Evolutionary conservation across 2,888 invertebrate genomes (phyloP).

Genomic region (Sussaba pulchella): DNA sequence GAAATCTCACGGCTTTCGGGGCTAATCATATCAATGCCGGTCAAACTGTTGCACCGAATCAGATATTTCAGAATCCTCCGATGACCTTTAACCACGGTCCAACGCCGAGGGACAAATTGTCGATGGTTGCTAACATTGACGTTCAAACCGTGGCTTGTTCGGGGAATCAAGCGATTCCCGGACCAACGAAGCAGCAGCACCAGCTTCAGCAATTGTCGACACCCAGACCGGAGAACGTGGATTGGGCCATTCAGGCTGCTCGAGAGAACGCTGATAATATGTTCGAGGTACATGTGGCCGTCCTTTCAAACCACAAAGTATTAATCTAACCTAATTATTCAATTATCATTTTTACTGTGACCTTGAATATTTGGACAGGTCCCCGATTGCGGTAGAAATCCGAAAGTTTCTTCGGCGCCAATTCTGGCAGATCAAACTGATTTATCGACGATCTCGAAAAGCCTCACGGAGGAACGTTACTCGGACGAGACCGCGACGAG

Average conservation of each 20-base stretch:
- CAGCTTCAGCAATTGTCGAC: slow-evolving; percentile 15
- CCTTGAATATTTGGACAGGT: slow-evolving; percentile 14
- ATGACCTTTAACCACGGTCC: slow-evolving; percentile 64
- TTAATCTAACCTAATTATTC: background rate
- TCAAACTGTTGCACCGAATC: slow-evolving; percentile 32
- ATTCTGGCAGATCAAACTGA: slow-evolving; percentile 1
- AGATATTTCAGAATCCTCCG: slow-evolving; percentile 72
- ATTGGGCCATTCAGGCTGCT: slow-evolving; percentile 69
- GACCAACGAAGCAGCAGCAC: slow-evolving; percentile 26
- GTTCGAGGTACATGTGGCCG: slow-evolving; percentile 58
- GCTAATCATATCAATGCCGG: slow-evolving; percentile 69
- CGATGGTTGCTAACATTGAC: slow-evolving; percentile 54
- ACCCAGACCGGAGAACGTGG: slow-evolving; percentile 52
- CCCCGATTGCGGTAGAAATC: slow-evolving; percentile 29
- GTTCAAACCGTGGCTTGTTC: slow-evolving; percentile 44
- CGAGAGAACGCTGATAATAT: slow-evolving; percentile 43
- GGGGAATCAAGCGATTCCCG: slow-evolving; percentile 26
- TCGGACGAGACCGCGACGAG: slow-evolving; percentile 86
- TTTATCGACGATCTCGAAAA: slow-evolving; percentile 45
- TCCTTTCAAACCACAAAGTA: background rate
- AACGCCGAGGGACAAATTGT: slow-evolving; percentile 69
- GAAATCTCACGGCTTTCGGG: slow-evolving; percentile 65
- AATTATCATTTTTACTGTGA: background rate
- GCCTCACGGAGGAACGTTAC: slow-evolving; percentile 73
- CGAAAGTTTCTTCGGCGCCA: slow-evolving; percentile 19